Conservation (phyloP, 2,113 vertebrate genomes). For the Brachypteracias leptosomus region DNA sequence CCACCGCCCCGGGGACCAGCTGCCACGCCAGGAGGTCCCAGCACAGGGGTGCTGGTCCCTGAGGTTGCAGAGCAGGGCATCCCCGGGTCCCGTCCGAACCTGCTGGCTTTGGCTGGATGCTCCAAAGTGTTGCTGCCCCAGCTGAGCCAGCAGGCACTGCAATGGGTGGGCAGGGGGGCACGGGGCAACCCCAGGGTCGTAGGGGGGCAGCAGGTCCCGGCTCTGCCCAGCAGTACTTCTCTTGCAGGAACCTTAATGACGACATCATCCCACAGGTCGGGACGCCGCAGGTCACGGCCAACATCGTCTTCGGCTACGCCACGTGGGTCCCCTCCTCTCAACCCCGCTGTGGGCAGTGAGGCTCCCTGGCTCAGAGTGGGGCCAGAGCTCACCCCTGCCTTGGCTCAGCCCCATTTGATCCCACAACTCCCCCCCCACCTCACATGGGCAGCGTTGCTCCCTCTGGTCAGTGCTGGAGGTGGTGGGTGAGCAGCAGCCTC, state of each 20-base stretch:
- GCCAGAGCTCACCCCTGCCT: rapidly evolving
- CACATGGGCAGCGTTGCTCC: rapidly evolving
- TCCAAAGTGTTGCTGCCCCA: not conserved
- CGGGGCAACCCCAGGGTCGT: not conserved
- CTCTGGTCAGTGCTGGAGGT: rapidly evolving
- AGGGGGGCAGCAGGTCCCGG: too few relatives aligned
- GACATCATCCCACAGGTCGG: conserved; percentile 76
- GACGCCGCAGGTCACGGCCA: conserved; percentile 83
- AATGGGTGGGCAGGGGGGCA: not conserved
- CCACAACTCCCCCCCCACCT: rapidly evolving
- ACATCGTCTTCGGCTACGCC: conserved; percentile 88
- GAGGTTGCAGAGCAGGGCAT: rapidly evolving
- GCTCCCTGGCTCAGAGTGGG: rapidly evolving
- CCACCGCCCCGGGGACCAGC: not conserved
- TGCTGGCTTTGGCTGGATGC: not conserved
- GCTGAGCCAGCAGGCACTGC: rapidly evolving
- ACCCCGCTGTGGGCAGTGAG: not conserved
- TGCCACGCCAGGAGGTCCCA: rapidly evolving
- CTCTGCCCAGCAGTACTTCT: not conserved
- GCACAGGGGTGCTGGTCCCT: not conserved
- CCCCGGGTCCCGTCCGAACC: not conserved
- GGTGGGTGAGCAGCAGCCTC: rapidly evolving
- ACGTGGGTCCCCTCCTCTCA: conserved; percentile 73
- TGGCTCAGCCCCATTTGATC: not conserved
- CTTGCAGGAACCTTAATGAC: conserved; percentile 81